Evolutionary conservation across 1,140 invertebrate species (phyloP), one percentile per base, ranked within the genome.

Genomic region (Zaprionus nigranus): DNA sequence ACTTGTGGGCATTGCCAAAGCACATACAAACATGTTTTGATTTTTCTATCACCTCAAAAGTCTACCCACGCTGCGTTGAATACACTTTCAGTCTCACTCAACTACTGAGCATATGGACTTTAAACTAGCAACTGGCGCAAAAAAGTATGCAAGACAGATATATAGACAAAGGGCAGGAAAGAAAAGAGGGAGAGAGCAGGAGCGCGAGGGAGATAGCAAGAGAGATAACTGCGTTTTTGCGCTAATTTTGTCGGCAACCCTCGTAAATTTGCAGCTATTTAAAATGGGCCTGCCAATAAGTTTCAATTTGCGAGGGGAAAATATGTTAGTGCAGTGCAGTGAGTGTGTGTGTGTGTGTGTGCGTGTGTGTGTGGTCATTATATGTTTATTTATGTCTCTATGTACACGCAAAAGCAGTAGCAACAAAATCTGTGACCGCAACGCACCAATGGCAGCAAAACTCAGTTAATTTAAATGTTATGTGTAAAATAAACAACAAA

Each of bases 391-490:
- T 62, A 59, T 57, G 51, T 74, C 40, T 65, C 22, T 72, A 43
- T 73, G 30, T 34, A 34, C 7, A 17, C n/a, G 43, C 22, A 30
- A 58, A 15, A 43, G 38, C 13, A 51, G 13, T 34, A 64, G 49
- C 57, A 71, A 56, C 49, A 20, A 56, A 46, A 56, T 46, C 51
- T 34, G 56, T 24, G 51, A 63, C 63, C 70, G 68, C 67, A 81
- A 64, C 51, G 53, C 46, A 60, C 73, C 43, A 61, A 69, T 51
- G 26, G 67, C 65, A 36, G 65, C 68, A 66, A 73, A 79, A 63
- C 61, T 57, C 68, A 79, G 79, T 86, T 86, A 71, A 86, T 82
- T 82, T 86, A 76, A 86, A 82, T 69, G 54, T 46, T 49, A 60
- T 75, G 61, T 79, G 66, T 71, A 79, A 79, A 75, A 75, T 58